phyloP scores from a whole-genome alignment of 1,140 invertebrate species.

The Bombus confusus region DNA sequence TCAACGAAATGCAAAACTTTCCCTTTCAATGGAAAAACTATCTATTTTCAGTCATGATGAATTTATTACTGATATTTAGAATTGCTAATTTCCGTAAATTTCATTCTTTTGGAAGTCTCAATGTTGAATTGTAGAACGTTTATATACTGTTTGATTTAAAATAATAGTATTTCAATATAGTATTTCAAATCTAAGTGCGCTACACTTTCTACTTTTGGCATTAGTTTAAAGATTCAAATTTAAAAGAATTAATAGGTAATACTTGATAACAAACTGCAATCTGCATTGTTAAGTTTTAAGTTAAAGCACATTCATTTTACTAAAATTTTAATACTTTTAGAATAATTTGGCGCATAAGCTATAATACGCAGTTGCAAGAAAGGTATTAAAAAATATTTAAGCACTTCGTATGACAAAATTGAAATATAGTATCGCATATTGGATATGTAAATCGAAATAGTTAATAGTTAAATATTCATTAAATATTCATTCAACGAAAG shows the following conservation, averaged over 20 bases:
- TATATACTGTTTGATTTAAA: background rate
- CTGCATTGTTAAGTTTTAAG: background rate
- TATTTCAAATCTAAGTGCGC: too few species aligned
- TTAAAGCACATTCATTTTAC: background rate
- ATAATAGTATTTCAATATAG: background rate
- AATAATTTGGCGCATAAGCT: background rate
- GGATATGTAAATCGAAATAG: slow-evolving; percentile 21
- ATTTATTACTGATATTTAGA: background rate
- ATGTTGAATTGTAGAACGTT: background rate
- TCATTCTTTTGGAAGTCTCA: background rate
- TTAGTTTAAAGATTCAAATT: background rate
- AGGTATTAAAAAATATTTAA: background rate
- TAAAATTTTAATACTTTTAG: background rate
- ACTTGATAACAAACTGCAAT: background rate
- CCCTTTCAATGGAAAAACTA: too few species aligned
- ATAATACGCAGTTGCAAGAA: background rate
- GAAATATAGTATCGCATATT: too few species aligned
- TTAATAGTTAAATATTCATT: background rate
- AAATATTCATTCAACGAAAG: slow-evolving; percentile 11
- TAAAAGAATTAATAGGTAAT: background rate
- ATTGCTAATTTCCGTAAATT: background rate
- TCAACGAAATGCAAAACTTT: background rate
- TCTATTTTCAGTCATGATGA: too few species aligned
- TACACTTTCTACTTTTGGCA: background rate
- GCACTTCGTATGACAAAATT: background rate